Evolutionary conservation across 2,888 invertebrate genomes (phyloP).

Genomic region (Lypha dubia): DNA sequence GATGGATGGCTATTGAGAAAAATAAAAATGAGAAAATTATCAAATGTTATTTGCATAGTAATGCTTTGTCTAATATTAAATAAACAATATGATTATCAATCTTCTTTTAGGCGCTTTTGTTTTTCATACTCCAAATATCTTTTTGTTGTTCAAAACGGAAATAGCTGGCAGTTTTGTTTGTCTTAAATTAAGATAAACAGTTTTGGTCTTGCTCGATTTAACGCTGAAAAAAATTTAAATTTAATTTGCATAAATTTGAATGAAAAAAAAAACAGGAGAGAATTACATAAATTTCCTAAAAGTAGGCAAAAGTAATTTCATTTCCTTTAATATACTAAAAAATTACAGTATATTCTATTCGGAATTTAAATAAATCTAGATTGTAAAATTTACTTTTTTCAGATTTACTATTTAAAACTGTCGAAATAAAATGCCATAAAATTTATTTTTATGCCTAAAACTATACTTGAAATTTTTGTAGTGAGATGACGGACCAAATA

Average conservation of each 20-base stretch:
- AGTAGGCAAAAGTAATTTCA: neutral
- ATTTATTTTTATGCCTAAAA: too few relatives aligned
- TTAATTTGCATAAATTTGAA: constrained; percentile 53
- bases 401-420: neutral
- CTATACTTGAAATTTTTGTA: too few relatives aligned
- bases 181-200: constrained; percentile 46
- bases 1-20: neutral
- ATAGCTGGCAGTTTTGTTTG: neutral
- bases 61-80: constrained; percentile 60
- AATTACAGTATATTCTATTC: neutral
- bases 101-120: neutral
- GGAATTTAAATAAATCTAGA: neutral
- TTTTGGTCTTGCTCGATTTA: neutral
- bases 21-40: constrained; percentile 5
- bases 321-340: neutral
- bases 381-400: neutral
- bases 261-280: constrained; percentile 16
- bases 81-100: constrained; percentile 12
- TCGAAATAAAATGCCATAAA: too few relatives aligned
- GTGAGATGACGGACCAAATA: too few relatives aligned
- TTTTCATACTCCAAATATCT: neutral
- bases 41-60: constrained; percentile 64
- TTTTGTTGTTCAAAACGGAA: constrained; percentile 1
- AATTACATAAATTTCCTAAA: constrained; percentile 12
- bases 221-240: neutral